These are phyloP conservation scores for Dolichallabes microphthalmus DNA, from an alignment of 2,113 vertebrate genomes.

Conservation along the genomic window DNA sequence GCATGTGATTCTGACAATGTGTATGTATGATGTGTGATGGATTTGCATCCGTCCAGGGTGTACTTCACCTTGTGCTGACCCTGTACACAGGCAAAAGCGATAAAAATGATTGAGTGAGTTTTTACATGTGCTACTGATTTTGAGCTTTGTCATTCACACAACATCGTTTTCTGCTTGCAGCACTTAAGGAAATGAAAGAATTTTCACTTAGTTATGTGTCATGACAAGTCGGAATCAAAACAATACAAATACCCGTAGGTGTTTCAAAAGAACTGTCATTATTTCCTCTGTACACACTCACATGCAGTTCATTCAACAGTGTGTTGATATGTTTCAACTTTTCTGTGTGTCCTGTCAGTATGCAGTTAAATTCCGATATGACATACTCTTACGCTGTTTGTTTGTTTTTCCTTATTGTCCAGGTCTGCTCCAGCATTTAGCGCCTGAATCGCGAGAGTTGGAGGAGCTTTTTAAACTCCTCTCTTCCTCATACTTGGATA, in stretches of 20 bases:
- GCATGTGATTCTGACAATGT: too few species aligned
- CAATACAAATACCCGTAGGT: neutral
- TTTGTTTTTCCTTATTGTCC: conserved; percentile 41
- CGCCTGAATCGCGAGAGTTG: conserved; percentile 85
- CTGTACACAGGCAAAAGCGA: too few species aligned
- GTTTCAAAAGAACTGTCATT: neutral
- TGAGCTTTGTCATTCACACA: neutral
- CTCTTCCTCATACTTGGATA: conserved; percentile 85
- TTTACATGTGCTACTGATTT: neutral
- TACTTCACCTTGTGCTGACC: too few species aligned
- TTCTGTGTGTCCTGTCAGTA: neutral
- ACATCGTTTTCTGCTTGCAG: neutral
- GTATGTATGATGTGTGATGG: too few species aligned
- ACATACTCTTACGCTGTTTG: neutral
- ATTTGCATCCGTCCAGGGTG: too few species aligned
- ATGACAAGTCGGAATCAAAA: neutral
- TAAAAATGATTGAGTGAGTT: neutral
- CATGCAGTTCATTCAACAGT: neutral
- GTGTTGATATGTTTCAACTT: too few species aligned
- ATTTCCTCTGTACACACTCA: neutral
- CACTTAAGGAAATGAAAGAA: neutral
- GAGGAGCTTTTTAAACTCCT: conserved; percentile 88
- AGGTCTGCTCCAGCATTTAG: conserved; percentile 88
- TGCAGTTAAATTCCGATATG: too few species aligned
- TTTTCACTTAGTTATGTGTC: neutral